Base-by-base conservation (phyloP, 2,888 invertebrate genomes). In the Torymus tubicola region DNA sequence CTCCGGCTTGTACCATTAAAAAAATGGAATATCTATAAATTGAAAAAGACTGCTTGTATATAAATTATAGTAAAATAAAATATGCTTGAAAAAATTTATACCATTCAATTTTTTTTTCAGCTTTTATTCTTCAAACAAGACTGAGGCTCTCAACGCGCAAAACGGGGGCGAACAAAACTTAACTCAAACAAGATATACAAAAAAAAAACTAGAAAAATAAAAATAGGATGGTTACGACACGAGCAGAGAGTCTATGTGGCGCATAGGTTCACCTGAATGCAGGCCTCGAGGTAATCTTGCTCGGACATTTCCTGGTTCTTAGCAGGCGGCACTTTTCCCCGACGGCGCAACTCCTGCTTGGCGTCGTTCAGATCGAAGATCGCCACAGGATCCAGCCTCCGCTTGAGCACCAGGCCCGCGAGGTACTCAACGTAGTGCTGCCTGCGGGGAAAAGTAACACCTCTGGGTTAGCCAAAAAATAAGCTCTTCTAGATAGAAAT, bases 401-500 rank as follows among this genome's bases (percentile, higher is more conserved):
- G 93, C 91, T 94, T 94, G 91, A 96, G 96, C 92, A 98, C 96
- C 91, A 95, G 93, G 87, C 94, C 94, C 90, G 97, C 97, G 93
- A 99, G 94, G 93, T 98, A 98, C 93, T 98, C 98, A 91, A 97
- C 95, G 94, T 97, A 98, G 93, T 98, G 98, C 90, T 94, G 93
- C 94, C 98, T 98, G 93, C 89, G 92, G 90, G 90, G 90, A 88
- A 91, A 90, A 80, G 80, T 65, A 18, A 68, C 58, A 61, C 78
- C 77, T 69, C 42, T 5, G 42, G 42, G 42, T 42, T 42, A 42
- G 42, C 42, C 42, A 42, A 42, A 42, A 31, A 42, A 42, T 42
- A 42, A 42, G 42, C 42, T 8, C 42, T 8, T 42, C 42, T 42
- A 42, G 5, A 42, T 69, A 78, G 72, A 71, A 73, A 69, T 76